phyloP scores from a whole-genome alignment of 1,140 invertebrate genomes.

The Halictus rubicundus region DNA sequence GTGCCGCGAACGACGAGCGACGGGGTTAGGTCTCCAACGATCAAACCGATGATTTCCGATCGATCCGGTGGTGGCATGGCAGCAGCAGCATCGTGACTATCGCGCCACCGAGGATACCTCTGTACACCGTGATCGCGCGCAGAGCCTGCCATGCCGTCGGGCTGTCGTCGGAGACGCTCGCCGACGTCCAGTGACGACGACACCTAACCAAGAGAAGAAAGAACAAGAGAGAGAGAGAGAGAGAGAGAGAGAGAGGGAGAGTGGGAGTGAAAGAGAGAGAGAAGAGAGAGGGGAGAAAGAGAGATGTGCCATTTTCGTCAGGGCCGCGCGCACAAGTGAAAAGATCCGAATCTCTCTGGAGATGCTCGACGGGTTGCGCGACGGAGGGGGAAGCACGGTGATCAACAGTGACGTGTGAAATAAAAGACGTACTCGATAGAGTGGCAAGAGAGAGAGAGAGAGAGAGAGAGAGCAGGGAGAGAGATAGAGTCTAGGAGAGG shows the following conservation, averaged over 20 bases:
- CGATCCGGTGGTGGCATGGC: constrained; percentile 5
- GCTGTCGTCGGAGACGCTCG: constrained; percentile 38
- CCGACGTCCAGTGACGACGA: constrained; percentile 32
- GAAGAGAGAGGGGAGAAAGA: no score
- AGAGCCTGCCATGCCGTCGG: constrained; percentile 36
- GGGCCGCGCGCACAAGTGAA: no score
- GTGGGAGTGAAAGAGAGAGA: no score
- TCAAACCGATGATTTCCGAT: constrained; percentile 38
- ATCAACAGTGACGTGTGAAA: constrained; percentile 11
- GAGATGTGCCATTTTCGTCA: no score
- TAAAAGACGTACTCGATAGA: no score
- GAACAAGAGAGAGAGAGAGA: not conserved
- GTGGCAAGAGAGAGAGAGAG: not conserved
- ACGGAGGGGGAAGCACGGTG: constrained; percentile 11
- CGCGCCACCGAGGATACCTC: constrained; percentile 31
- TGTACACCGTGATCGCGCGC: not conserved
- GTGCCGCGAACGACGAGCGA: constrained; percentile 1
- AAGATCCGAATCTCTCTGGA: not conserved
- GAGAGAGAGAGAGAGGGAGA: constrained; percentile 2
- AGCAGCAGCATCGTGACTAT: constrained; percentile 36
- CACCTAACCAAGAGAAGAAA: constrained; percentile 8
- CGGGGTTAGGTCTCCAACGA: not conserved
- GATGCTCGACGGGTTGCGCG: not conserved
- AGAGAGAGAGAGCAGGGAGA: not conserved
- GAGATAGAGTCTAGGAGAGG: not conserved